Percentiles rank a stretch among this genome's conserved stretches.
phyloP scores from a whole-genome alignment of 2,113 vertebrate species.

The Tupaia chinensis region DNA sequence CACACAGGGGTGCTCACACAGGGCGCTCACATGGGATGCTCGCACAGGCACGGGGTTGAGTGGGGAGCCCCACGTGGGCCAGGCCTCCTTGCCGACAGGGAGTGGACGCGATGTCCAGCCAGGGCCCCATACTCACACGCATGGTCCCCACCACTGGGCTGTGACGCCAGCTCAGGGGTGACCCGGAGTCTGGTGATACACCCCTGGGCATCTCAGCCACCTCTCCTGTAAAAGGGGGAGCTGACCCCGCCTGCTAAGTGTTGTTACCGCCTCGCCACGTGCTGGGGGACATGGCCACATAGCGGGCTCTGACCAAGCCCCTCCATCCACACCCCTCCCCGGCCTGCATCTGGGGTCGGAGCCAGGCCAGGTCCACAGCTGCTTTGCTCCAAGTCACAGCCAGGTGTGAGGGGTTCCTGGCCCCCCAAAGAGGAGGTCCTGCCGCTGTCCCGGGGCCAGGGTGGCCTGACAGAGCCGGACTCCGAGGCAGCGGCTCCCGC shows the following conservation, averaged over 20 bases:
- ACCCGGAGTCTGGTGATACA: not conserved
- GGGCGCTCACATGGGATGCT: too few relatives aligned
- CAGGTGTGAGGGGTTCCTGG: not conserved
- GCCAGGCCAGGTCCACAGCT: fast-evolving
- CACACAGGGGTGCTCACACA: too few relatives aligned
- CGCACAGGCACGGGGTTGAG: not conserved
- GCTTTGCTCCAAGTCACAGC: too few relatives aligned
- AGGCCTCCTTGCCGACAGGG: not conserved
- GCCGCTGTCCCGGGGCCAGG: fast-evolving
- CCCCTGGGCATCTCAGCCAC: not conserved
- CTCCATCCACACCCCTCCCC: not conserved
- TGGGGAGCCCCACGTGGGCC: not conserved
- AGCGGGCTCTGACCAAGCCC: not conserved
- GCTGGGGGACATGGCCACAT: not conserved
- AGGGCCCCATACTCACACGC: not conserved
- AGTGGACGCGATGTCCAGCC: not conserved
- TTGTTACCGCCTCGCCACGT: fast-evolving
- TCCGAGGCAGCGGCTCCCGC: not conserved
- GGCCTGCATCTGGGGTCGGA: not conserved
- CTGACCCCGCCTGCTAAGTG: not conserved
- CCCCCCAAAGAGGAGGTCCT: not conserved
- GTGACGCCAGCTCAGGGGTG: not conserved
- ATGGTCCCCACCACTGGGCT: fast-evolving
- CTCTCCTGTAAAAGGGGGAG: not conserved
- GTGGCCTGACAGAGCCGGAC: not conserved